Evolutionary conservation across 1,140 invertebrate genomes (phyloP).

Genomic region (Microvelia longipes): DNA sequence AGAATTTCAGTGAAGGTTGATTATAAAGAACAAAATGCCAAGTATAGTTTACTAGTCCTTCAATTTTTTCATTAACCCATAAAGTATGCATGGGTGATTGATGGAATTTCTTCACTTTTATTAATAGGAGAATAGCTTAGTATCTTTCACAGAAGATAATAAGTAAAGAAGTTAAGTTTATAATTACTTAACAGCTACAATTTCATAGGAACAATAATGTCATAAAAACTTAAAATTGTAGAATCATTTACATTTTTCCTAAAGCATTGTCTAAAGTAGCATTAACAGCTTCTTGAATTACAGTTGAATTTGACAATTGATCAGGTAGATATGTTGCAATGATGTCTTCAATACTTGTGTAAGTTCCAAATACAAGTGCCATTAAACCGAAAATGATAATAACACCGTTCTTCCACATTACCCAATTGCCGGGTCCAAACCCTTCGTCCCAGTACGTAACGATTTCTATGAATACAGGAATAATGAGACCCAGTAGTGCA

Average conservation of each 20-base stretch:
- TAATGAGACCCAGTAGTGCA: slow-evolving; percentile 78
- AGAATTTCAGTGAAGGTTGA: no score
- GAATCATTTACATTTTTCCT: neutral
- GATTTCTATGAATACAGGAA: slow-evolving; percentile 77
- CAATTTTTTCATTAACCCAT: no score
- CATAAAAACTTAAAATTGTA: no score
- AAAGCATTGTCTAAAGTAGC: neutral
- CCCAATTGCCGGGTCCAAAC: slow-evolving; percentile 45
- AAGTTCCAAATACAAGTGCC: slow-evolving; percentile 65
- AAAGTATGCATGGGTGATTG: no score
- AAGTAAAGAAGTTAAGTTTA: no score
- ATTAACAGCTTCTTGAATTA: neutral
- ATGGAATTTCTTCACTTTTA: no score
- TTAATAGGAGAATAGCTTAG: no score
- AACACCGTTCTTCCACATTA: slow-evolving; percentile 60
- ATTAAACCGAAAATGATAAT: slow-evolving; percentile 54
- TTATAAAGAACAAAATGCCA: no score
- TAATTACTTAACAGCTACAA: no score
- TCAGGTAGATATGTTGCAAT: slow-evolving; percentile 21
- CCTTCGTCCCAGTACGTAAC: slow-evolving; percentile 55
- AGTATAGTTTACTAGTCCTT: no score
- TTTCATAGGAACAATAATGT: no score
- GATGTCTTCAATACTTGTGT: slow-evolving; percentile 55
- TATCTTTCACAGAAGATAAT: no score
- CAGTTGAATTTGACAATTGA: neutral